phyloP scores from a whole-genome alignment of 1,140 invertebrate genomes.

The Heliconius melpomene region DNA sequence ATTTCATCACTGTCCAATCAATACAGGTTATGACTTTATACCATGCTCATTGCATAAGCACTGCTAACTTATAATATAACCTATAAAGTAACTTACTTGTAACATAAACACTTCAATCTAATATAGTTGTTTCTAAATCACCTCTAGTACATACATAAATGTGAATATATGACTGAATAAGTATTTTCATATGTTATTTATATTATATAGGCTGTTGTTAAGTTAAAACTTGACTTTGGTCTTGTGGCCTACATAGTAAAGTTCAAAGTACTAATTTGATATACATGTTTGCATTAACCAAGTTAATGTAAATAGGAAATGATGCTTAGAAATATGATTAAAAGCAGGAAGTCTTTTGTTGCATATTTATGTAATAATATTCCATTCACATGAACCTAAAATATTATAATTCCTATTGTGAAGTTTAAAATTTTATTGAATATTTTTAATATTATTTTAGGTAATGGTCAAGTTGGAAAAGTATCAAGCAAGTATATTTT shows the following conservation, averaged over 20 bases:
- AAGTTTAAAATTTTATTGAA: neutral
- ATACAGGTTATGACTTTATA: conserved; percentile 15
- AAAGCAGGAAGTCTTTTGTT: neutral
- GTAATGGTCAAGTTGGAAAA: too few species aligned
- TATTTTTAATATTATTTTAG: neutral
- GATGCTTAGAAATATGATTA: neutral
- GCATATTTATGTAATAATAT: neutral
- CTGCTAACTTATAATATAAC: conserved; percentile 24
- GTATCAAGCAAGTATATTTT: too few species aligned
- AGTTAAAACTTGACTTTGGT: neutral
- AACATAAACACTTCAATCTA: neutral
- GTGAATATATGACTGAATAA: neutral
- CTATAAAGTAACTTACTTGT: conserved; percentile 22
- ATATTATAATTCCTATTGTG: neutral
- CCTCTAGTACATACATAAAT: neutral
- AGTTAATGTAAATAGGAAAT: neutral
- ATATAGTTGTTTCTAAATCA: neutral
- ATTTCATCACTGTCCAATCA: conserved; percentile 22
- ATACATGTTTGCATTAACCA: neutral
- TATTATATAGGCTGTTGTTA: neutral
- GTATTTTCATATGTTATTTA: neutral
- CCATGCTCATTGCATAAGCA: conserved; percentile 28
- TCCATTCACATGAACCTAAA: neutral
- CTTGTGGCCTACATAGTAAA: neutral
- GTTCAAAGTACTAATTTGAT: conserved; percentile 7